Percentiles rank a stretch among this genome's conserved stretches.
Conservation (phyloP, 2,888 invertebrate species). For the Pimpla rufipes region DNA sequence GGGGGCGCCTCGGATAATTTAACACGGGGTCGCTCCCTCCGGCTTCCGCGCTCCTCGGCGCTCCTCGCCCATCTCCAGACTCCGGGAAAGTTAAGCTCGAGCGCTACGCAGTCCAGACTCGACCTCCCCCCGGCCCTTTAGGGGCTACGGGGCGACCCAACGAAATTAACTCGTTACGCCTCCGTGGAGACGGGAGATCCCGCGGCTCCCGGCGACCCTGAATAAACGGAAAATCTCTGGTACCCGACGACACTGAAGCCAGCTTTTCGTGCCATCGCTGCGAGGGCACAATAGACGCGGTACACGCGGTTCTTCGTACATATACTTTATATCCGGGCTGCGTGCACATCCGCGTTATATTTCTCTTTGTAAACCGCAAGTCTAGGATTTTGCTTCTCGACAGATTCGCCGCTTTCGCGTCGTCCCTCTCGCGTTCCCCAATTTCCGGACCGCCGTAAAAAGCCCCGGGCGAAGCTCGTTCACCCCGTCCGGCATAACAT, state of each 20-base stretch:
- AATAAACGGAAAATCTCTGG: constrained; percentile 45
- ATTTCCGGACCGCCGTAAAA: background rate
- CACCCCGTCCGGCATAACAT: background rate
- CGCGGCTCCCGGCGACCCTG: constrained; percentile 21
- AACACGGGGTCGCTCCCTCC: constrained; percentile 12
- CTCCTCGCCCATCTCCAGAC: constrained; percentile 6
- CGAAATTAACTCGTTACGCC: constrained; percentile 50
- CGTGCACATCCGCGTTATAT: background rate
- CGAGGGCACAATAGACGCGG: background rate
- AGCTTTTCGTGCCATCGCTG: background rate
- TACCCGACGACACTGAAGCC: constrained; percentile 7
- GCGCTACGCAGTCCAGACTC: background rate
- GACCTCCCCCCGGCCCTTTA: no score
- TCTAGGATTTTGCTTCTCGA: background rate
- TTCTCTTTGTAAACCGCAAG: constrained; percentile 3
- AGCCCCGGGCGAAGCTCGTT: background rate
- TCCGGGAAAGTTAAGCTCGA: constrained; percentile 17
- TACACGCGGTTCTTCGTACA: no score
- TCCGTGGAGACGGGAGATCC: constrained; percentile 23
- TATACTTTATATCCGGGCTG: background rate
- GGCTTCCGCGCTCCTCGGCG: background rate
- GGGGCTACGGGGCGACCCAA: no score
- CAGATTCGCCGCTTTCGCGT: background rate
- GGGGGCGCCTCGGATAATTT: background rate
- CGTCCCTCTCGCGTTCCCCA: background rate